These are phyloP conservation scores for Pogonus chalceus DNA, from an alignment of 1,140 invertebrate species.

Conservation along the genomic window DNA sequence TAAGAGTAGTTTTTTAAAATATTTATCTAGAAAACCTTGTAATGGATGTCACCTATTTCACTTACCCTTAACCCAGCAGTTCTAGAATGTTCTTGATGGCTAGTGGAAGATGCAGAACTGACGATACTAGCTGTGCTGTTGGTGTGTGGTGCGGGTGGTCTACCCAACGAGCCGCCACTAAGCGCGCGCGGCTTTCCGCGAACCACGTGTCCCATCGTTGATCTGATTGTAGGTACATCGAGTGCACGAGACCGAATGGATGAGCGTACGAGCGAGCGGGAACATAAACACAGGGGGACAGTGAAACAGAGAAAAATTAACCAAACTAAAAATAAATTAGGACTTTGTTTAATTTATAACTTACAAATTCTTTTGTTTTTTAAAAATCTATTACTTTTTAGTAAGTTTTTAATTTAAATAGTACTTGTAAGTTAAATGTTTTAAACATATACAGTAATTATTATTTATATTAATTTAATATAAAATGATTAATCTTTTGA, in stretches of 20 bases:
- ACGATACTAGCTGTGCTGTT: neutral
- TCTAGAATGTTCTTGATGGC: neutral
- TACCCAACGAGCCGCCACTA: neutral
- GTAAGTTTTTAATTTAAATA: too few species aligned
- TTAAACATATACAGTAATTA: too few species aligned
- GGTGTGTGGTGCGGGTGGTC: neutral
- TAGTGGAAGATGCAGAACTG: neutral
- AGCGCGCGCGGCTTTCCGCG: neutral
- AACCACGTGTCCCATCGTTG: neutral
- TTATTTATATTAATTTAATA: too few species aligned
- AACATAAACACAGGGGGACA: neutral
- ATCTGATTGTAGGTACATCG: neutral
- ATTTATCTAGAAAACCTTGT: too few species aligned
- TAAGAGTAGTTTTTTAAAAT: too few species aligned
- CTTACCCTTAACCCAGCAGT: neutral
- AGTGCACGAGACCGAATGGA: neutral
- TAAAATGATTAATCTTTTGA: too few species aligned
- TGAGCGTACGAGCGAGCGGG: neutral
- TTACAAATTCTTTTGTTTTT: too few species aligned
- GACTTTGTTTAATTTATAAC: too few species aligned
- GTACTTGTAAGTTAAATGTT: too few species aligned
- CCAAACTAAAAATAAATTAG: too few species aligned
- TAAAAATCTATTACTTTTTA: too few species aligned
- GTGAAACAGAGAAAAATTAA: neutral
- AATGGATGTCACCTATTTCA: too few species aligned